Conservation (phyloP, 2,797 vertebrate species). For the Amblyopsis hoosieri region DNA sequence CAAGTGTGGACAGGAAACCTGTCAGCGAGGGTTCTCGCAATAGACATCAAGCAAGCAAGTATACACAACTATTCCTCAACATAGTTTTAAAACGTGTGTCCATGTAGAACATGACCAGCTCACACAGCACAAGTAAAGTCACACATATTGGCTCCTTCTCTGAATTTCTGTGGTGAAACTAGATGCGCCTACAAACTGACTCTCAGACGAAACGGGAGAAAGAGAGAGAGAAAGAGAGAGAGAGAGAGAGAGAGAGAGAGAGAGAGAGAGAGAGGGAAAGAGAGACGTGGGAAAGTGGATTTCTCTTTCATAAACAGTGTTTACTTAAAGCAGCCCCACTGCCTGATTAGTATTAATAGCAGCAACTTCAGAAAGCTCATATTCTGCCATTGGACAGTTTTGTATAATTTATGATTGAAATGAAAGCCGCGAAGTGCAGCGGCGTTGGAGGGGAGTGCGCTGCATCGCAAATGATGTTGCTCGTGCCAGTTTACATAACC, state of each 20-base stretch:
- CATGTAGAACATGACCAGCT: conserved; percentile 37
- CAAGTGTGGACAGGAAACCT: too few relatives aligned
- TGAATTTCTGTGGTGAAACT: conserved; percentile 37
- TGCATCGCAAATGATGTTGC: conserved; percentile 70
- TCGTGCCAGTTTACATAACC: conserved; percentile 68
- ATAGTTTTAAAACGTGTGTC: conserved; percentile 28
- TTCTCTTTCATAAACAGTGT: conserved; percentile 70
- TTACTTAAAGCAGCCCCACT: conserved; percentile 66
- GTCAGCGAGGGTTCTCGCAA: too few relatives aligned
- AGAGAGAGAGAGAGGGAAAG: conserved; percentile 8
- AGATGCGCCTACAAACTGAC: conserved; percentile 62
- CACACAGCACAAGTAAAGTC: conserved; percentile 14
- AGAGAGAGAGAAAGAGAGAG: conserved; percentile 23
- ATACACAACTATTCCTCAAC: too few relatives aligned
- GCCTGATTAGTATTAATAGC: conserved; percentile 83
- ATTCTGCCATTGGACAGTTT: conserved; percentile 77
- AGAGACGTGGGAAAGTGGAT: background rate
- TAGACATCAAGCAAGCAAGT: too few relatives aligned
- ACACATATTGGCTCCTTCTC: conserved; percentile 25
- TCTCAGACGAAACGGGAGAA: conserved; percentile 17
- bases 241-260: conserved; percentile 16
- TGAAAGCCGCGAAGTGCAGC: conserved; percentile 66
- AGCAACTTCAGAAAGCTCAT: conserved; percentile 77
- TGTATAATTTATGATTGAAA: conserved; percentile 80
- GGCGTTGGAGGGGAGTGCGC: conserved; percentile 42